These are phyloP conservation scores for Laupala kohalensis DNA, from an alignment of 1,140 invertebrate species.

Conservation along the genomic window DNA sequence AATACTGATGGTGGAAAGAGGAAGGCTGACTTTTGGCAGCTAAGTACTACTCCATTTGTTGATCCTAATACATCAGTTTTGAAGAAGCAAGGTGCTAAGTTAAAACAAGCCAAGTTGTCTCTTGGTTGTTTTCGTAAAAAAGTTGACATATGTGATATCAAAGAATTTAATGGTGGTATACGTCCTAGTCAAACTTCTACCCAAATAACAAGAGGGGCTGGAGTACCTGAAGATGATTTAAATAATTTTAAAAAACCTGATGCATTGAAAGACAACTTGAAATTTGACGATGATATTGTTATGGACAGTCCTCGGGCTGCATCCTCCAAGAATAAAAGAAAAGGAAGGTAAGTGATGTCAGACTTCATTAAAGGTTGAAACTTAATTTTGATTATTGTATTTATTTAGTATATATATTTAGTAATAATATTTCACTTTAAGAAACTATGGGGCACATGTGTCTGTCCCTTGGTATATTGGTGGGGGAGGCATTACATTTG, in stretches of 20 bases:
- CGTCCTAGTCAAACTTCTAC: background rate
- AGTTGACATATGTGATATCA: background rate
- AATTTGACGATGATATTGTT: background rate
- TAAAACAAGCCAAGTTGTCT: background rate
- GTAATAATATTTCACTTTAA: no score
- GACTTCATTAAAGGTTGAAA: no score
- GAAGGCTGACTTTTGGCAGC: background rate
- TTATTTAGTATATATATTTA: no score
- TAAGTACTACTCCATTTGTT: background rate
- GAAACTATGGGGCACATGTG: no score
- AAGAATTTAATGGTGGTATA: background rate
- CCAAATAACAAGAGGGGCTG: no score
- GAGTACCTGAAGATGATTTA: no score
- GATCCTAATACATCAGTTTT: background rate
- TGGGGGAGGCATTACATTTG: no score
- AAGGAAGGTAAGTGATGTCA: no score
- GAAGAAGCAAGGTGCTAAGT: background rate
- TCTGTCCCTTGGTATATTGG: no score
- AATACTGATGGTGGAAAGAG: background rate
- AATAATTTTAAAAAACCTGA: no score
- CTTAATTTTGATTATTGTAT: no score
- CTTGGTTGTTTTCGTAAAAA: background rate
- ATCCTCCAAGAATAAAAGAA: background rate
- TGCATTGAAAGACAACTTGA: background rate
- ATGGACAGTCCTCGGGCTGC: background rate